phyloP scores from a whole-genome alignment of 64 coral and sea anemone genomes.

The Actinia tenebrosa region DNA sequence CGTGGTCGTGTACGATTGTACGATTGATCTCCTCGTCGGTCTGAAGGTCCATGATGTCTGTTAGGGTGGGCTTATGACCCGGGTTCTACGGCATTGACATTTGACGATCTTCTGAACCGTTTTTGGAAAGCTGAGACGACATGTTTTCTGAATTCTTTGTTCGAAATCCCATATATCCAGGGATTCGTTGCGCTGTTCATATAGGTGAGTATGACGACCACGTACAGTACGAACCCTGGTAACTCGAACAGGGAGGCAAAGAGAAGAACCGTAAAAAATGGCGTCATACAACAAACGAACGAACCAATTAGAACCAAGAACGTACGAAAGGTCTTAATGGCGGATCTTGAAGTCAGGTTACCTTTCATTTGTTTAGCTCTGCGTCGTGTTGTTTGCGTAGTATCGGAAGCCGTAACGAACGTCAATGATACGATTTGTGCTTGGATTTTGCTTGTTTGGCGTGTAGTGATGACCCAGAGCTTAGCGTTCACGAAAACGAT shows the following conservation, averaged over 20 bases:
- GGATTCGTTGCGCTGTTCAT: conserved; percentile 6
- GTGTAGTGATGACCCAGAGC: background rate
- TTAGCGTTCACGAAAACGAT: conserved; percentile 1
- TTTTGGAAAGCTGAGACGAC: background rate
- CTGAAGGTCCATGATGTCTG: too few relatives aligned
- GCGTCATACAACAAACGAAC: background rate
- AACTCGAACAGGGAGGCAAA: background rate
- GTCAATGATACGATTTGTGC: background rate
- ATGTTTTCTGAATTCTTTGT: background rate
- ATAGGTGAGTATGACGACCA: background rate
- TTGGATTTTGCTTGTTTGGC: conserved; percentile 7
- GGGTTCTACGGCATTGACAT: background rate
- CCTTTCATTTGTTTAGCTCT: background rate
- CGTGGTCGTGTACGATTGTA: too few relatives aligned
- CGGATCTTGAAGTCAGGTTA: background rate
- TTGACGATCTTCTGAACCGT: background rate
- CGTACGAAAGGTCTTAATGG: background rate
- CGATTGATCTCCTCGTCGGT: too few relatives aligned
- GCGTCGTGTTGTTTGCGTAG: background rate
- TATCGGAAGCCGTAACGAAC: background rate
- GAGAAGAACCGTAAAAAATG: background rate
- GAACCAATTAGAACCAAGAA: conserved; percentile 14
- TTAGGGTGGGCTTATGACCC: too few relatives aligned
- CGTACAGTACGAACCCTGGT: background rate
- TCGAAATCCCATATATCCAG: conserved; percentile 3